Conservation (phyloP, 2,797 vertebrate species). For the Dendrocincla tyrannina region DNA sequence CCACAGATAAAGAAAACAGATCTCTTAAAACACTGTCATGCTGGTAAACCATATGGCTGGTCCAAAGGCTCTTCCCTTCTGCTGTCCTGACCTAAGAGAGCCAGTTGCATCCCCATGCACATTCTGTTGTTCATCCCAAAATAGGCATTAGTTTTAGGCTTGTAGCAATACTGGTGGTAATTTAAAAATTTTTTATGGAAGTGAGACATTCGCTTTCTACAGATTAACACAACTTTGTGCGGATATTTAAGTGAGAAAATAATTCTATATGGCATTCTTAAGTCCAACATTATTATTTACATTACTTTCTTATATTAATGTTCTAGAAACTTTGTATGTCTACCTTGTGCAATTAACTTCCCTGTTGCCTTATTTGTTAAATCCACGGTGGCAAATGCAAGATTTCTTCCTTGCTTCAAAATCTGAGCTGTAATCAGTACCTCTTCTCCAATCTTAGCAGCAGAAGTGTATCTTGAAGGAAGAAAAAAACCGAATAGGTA, state of each 20-base stretch:
- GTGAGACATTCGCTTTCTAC: neutral
- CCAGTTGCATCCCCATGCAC: neutral
- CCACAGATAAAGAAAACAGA: neutral
- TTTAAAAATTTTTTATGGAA: neutral
- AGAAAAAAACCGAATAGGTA: slow-evolving; percentile 20
- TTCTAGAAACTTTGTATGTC: slow-evolving; percentile 93
- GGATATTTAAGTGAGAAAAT: neutral
- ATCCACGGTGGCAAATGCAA: slow-evolving; percentile 92
- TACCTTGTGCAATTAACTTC: slow-evolving; percentile 92
- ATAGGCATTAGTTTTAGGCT: neutral
- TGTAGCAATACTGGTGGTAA: neutral
- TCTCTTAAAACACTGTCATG: neutral
- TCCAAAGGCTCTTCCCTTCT: neutral
- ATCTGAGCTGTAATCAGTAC: slow-evolving; percentile 91
- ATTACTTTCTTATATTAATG: slow-evolving; percentile 28
- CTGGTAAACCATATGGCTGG: neutral
- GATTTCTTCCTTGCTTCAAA: slow-evolving; percentile 88
- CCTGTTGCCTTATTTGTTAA: slow-evolving; percentile 89
- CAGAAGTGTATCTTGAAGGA: slow-evolving; percentile 89
- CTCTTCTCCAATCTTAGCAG: slow-evolving; percentile 92
- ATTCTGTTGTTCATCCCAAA: neutral
- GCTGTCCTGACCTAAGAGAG: neutral
- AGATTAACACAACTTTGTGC: neutral
- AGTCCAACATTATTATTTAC: neutral
- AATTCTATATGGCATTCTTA: neutral